phyloP scores from a whole-genome alignment of 2,797 vertebrate genomes.

The Leptodactylus fallax region DNA sequence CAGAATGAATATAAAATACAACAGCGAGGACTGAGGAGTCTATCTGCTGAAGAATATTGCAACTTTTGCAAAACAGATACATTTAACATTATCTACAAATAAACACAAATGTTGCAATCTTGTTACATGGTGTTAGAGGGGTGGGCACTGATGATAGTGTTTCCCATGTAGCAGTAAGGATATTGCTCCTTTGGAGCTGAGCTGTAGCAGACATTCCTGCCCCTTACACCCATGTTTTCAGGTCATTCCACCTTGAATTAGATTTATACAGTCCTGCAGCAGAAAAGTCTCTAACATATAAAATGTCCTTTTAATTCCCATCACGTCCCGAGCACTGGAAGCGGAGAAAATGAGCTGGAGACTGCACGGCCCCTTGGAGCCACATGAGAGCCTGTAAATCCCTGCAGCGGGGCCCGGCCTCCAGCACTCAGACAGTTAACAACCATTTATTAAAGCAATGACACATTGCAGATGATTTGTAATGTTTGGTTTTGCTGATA shows the following conservation, averaged over 20 bases:
- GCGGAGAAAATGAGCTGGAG: constrained; percentile 26
- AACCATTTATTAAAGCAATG: constrained; percentile 10
- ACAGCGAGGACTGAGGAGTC: too few relatives aligned
- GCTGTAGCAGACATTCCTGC: not conserved
- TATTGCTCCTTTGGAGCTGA: not conserved
- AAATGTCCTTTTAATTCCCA: constrained; percentile 38
- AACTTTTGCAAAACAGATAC: too few relatives aligned
- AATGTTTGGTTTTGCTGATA: constrained; percentile 37
- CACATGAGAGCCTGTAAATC: not conserved
- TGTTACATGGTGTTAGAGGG: too few relatives aligned
- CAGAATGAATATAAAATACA: too few relatives aligned
- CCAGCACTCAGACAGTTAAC: constrained; percentile 12
- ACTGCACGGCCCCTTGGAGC: not conserved
- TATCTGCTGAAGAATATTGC: too few relatives aligned
- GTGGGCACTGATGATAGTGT: too few relatives aligned
- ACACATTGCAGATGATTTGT: constrained; percentile 14
- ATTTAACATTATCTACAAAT: too few relatives aligned
- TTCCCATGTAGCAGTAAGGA: not conserved
- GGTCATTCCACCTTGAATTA: not conserved
- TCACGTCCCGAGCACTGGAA: constrained; percentile 16
- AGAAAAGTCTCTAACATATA: constrained; percentile 32
- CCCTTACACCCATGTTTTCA: not conserved
- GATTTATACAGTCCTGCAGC: constrained; percentile 27
- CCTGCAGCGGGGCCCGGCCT: not conserved
- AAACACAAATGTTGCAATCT: too few relatives aligned